A percentile compares a stretch with the other conserved stretches of the same genome.
phyloP scores from a whole-genome alignment of 2,113 vertebrate genomes.

The Circaetus gallicus region DNA sequence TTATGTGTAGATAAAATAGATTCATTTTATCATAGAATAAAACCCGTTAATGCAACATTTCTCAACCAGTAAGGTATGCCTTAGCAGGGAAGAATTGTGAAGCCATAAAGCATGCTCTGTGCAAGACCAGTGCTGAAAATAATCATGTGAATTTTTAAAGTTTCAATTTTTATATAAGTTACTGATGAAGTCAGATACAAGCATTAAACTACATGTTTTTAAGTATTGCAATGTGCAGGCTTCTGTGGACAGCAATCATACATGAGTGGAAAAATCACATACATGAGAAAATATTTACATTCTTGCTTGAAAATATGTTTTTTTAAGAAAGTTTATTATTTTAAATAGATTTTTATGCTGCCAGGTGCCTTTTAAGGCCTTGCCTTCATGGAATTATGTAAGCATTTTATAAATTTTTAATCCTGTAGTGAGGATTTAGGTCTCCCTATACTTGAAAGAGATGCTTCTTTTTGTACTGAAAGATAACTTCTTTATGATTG shows the following conservation, averaged over 20 bases:
- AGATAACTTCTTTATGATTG: neutral
- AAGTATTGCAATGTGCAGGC: neutral
- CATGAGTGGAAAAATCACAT: neutral
- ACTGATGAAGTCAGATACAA: neutral
- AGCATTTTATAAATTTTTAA: neutral
- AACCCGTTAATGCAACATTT: neutral
- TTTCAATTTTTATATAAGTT: neutral
- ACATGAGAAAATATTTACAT: neutral
- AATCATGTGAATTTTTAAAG: neutral
- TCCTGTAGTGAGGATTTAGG: neutral
- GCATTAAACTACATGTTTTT: neutral
- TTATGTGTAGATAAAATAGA: neutral
- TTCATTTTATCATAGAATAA: neutral
- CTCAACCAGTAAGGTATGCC: neutral
- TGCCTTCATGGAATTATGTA: neutral
- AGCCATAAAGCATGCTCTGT: neutral
- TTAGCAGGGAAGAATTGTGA: neutral
- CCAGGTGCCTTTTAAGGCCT: neutral
- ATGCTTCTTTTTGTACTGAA: neutral
- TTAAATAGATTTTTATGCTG: neutral
- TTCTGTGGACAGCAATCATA: neutral
- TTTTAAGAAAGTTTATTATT: neutral
- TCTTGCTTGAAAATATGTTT: neutral
- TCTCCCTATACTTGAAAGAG: neutral
- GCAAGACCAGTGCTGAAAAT: neutral